Evolutionary conservation across 2,113 vertebrate genomes (phyloP), one percentile per base, ranked within the genome.

Genomic region (Erythrolamprus reginae): DNA sequence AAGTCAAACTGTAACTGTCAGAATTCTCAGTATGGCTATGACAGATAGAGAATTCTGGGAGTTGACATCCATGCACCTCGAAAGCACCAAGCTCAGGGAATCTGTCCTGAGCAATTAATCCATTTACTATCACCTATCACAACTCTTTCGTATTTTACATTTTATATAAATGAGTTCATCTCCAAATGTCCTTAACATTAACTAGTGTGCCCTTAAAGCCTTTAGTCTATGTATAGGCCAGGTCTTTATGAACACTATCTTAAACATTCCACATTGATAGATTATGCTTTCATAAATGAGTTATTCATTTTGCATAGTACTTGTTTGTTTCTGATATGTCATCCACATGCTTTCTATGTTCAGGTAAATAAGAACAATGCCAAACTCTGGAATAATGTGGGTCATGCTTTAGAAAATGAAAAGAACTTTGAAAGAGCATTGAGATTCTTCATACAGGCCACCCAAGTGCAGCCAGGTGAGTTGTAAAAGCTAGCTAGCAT

Each of bases 291-390:
- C 3, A 77, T 42, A 42, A 77, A 42, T 77, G 33, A 19, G 21
- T 42, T 77, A 77, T 42, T 77, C 70, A 77, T 8, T 77, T 77
- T 77, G 19, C 33, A 91, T 42, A 92, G 19, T 52, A 92, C 89
- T 45, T 13, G 5, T 4, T 53, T 88, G 5, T 88, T 9, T 89
- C 91, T 91, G 70, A 88, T 89, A 23, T 8, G 0, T 26, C 87
- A 61, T 26, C 1, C 21, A 28, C 83, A 92, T 88, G 0, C 61
- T 77, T 91, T 51, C 23, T 91, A 12, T 17, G 92, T 93, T 95
- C 94, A 99, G 99, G 99, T 99, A 70, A 99, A 99, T 97, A 98
- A 98, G 96, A 99, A 99, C 94, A 99, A 99, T 53, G 99, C 99
- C 70, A 99, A 99, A 93, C 95, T 99, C 1, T 99, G 99, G 99